Base-by-base conservation (phyloP, 2,797 vertebrate genomes). In the Centroberyx gerrardi region DNA sequence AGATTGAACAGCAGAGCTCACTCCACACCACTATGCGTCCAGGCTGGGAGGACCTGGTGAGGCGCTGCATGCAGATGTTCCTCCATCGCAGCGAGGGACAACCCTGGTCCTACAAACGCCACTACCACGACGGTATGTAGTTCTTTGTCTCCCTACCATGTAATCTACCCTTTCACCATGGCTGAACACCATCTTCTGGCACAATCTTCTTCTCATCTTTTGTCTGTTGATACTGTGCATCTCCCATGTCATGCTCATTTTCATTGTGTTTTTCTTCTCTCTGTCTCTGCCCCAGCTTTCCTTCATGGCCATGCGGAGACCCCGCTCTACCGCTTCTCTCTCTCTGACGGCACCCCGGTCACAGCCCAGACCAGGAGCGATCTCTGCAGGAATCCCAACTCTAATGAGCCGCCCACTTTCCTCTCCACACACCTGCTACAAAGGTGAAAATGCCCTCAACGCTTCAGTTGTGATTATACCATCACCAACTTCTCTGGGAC, bases 21-120 rank as follows among this genome's bases (percentile, higher is more conserved):
- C 91, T 99, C 70, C 95, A 97, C 71, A 96, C 97, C 65, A 98
- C 97, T 2, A 99, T 99, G 98, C 96, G 97, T 68, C 97, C 98
- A 5, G 98, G 98, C 65, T 99, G 97, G 93, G 98, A 99, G 92
- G 97, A 99, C 87, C 95, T 95, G 65, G 97, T 99, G 77, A 96
- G 97, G 64, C 96, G 98, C 18, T 99, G 98, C 90, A 97, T 99
- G 92, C 98, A 99, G 92, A 97, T 97, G 92, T 99, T 99, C 87
- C 95, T 99, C 28, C 90, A 98, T 87, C 95, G 96, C 78, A 98
- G 96, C 14, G 98, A 99, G 17, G 97, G 97, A 13, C 98, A 99
- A 75, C 94, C 96, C 0, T 99, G 97, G 98, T 98, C 97, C 51
- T 96, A 96, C 88, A 99, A 98, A 87, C 96, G 96, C 22, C 98